Conservation (phyloP, 1,140 invertebrate species). For the Dufourea novaeangliae region DNA sequence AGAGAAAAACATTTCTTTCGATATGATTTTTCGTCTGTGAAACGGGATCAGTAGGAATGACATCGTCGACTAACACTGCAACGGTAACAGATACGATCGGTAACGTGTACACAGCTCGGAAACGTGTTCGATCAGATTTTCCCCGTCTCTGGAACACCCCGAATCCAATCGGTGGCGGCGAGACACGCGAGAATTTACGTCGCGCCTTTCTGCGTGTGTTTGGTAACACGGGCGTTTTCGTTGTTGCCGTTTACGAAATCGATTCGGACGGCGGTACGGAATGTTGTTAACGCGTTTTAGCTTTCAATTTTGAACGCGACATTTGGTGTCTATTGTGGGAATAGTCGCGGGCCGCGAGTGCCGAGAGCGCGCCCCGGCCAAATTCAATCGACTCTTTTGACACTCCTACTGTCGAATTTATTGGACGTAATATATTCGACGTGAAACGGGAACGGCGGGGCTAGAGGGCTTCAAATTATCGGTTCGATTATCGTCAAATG, state of each 20-base stretch:
- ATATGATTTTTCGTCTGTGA: background rate
- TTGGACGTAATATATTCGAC: conserved; percentile 36
- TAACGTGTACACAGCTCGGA: background rate
- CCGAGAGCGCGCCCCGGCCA: background rate
- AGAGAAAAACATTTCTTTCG: too few relatives aligned
- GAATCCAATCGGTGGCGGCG: background rate
- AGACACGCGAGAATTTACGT: conserved; percentile 38
- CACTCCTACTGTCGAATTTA: conserved; percentile 34
- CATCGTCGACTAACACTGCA: background rate
- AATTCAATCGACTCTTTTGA: conserved; percentile 39
- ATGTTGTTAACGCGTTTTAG: conserved; percentile 55
- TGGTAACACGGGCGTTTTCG: conserved; percentile 44
- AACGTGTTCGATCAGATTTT: conserved; percentile 20
- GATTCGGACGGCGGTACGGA: conserved; percentile 46
- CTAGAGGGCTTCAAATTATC: conserved; percentile 2
- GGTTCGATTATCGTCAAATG: conserved; percentile 4
- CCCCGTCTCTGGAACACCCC: background rate
- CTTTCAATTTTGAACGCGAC: conserved; percentile 52
- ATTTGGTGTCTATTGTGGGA: conserved; percentile 55
- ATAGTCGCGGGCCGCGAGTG: conserved; percentile 31
- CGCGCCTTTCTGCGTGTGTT: conserved; percentile 24
- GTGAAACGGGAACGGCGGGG: background rate
- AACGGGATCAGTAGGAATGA: background rate
- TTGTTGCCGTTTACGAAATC: conserved; percentile 38
- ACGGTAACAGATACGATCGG: conserved; percentile 3